Evolutionary conservation across 2,888 invertebrate genomes (phyloP).

Genomic region (Idaea biselata): DNA sequence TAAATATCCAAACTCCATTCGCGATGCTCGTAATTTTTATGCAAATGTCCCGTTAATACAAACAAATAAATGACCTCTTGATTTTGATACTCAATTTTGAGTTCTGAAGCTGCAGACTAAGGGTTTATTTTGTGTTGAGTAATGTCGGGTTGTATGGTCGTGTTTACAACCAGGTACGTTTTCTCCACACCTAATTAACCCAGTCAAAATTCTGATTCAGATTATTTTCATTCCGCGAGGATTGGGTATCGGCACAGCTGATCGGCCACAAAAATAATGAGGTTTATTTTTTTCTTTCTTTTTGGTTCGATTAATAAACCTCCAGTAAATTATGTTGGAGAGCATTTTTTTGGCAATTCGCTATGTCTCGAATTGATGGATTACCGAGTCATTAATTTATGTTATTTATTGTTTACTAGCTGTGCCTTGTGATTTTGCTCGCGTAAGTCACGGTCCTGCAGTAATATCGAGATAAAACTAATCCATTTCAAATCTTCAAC

Average conservation of each 20-base stretch:
- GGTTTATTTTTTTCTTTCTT: slow-evolving; percentile 24
- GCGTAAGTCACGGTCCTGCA: background rate
- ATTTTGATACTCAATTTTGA: slow-evolving; percentile 16
- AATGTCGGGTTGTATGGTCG: background rate
- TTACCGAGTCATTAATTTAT: background rate
- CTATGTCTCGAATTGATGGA: slow-evolving; percentile 16
- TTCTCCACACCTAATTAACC: slow-evolving; percentile 43
- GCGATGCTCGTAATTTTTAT: slow-evolving; percentile 50
- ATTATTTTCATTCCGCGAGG: slow-evolving; percentile 35
- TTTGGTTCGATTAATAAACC: slow-evolving; percentile 13
- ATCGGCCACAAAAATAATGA: slow-evolving; percentile 32
- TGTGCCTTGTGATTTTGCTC: background rate
- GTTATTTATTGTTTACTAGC: background rate
- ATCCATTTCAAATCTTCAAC: no score
- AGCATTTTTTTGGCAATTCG: background rate
- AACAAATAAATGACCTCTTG: slow-evolving; percentile 13
- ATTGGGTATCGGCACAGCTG: slow-evolving; percentile 26
- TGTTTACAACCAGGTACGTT: slow-evolving; percentile 12
- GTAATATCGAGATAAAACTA: background rate
- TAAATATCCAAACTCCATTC: slow-evolving; percentile 42
- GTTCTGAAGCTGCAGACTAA: background rate
- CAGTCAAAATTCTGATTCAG: slow-evolving; percentile 36
- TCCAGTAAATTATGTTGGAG: slow-evolving; percentile 1
- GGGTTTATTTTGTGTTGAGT: background rate
- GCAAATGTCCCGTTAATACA: slow-evolving; percentile 39